Evolutionary conservation across 2,888 invertebrate genomes (phyloP), one percentile per base, ranked within the genome.

Genomic region (Calephelis perditalis): DNA sequence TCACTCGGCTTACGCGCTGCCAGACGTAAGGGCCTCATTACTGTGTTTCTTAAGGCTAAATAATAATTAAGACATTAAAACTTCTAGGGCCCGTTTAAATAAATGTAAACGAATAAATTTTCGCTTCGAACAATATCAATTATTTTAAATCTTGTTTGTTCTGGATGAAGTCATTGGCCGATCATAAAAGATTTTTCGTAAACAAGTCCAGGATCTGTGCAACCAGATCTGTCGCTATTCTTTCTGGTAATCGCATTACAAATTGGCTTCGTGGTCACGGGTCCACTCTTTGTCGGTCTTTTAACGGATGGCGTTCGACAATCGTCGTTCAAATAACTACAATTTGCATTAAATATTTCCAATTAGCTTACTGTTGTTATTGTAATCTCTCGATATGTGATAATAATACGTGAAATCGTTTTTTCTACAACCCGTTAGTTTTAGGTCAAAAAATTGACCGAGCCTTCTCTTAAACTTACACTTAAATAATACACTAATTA

Each of bases 21-120:
- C 84, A 84, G 81, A 82, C 82, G 76, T 80, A 82, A 73, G 66
- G 67, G 73, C 71, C 82, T 87, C 89, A 89, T 89, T 89, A 90
- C 74, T 75, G 72, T 72, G 74, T 88, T 78, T 85, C 89, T 87
- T 84, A 78, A 84, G 89, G 89, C 89, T 81, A 90, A 86, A 86
- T 82, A 81, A 80, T 88, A 90, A 89, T 89, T 86, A 87, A 89
- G 88, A 87, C 79, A 83, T 89, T 87, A 78, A 71, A 80, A 84
- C 81, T 81, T 79, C 63, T 62, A 66, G 77, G 54, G 43, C 58
- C 72, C 70, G 62, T 72, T 63, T 67, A 75, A 77, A 87, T 73
- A 78, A 85, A 87, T 82, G 79, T 70, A 67, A 63, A 63, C 61
- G 69, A 68, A 85, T 86, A 80, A 82, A 81, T 86, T 77, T 64